A percentile compares a stretch with the other conserved stretches of the same genome.
These are phyloP conservation scores for Apodemus agrarius DNA, from an alignment of 2,797 vertebrate genomes.

Conservation along the genomic window DNA sequence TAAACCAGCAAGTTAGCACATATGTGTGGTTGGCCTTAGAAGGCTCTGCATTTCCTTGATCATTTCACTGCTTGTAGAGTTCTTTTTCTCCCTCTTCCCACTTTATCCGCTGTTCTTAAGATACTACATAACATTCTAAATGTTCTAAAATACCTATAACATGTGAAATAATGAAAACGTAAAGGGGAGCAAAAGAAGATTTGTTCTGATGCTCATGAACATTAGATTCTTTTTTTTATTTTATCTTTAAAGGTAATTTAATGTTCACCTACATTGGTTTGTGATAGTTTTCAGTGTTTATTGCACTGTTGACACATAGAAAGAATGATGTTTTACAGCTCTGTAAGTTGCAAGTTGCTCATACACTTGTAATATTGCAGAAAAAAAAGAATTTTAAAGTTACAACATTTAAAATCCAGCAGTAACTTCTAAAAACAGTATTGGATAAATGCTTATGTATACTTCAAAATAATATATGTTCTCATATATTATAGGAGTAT, in stretches of 20 bases:
- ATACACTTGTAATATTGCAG: background rate
- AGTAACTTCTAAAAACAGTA: background rate
- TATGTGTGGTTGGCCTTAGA: rapidly evolving
- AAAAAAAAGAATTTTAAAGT: background rate
- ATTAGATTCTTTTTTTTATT: background rate
- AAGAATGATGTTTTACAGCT: background rate
- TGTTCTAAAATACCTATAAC: background rate
- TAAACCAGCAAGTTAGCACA: background rate
- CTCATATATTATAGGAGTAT: background rate
- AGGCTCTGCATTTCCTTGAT: rapidly evolving
- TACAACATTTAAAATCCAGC: background rate
- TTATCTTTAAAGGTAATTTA: background rate
- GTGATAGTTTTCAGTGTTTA: constrained; percentile 1
- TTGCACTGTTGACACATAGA: background rate
- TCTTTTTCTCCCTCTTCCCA: background rate
- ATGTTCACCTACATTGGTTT: background rate
- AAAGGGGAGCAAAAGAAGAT: background rate
- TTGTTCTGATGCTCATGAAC: background rate
- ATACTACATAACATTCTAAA: background rate
- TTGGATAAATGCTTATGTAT: background rate
- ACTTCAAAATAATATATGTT: background rate
- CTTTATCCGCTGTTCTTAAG: background rate
- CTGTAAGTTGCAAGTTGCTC: background rate
- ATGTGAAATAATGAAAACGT: background rate
- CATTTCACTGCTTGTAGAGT: background rate